A percentile compares a stretch with the other conserved stretches of the same genome.
Evolutionary conservation across 2,113 vertebrate species (phyloP).

Genomic region (Cavia aperea): DNA sequence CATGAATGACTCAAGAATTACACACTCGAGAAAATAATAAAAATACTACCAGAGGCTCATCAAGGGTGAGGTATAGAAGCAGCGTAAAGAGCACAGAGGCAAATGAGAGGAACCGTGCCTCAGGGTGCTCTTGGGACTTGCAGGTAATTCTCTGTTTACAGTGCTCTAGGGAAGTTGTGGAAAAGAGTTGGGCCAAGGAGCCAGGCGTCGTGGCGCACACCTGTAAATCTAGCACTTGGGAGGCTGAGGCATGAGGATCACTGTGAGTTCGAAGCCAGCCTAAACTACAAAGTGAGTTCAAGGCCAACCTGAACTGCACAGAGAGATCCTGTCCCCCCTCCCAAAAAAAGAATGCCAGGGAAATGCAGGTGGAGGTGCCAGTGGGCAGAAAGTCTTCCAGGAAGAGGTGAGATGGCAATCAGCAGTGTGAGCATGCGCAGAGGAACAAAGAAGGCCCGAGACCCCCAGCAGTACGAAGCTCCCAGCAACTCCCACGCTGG

Average conservation of each 20-base stretch:
- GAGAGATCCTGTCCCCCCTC: too few species aligned
- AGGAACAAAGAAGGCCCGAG: neutral
- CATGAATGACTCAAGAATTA: neutral
- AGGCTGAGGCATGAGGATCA: too few species aligned
- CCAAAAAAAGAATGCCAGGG: neutral
- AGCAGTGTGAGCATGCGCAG: neutral
- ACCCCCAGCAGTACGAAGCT: neutral
- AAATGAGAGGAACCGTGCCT: neutral
- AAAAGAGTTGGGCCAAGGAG: neutral
- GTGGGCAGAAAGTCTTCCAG: neutral
- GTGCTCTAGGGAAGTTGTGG: neutral
- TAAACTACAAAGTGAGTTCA: too few species aligned
- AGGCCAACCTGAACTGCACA: too few species aligned
- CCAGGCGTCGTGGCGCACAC: too few species aligned
- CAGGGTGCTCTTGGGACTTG: neutral
- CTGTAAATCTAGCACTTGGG: too few species aligned
- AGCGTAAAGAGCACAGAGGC: neutral
- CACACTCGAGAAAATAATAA: neutral
- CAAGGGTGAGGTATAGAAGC: neutral
- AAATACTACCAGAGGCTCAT: neutral
- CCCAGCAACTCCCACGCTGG: neutral
- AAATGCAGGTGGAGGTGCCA: neutral
- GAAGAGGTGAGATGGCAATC: neutral
- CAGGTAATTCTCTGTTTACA: accelerated
- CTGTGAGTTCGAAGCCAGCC: too few species aligned